Base-by-base conservation (phyloP, 2,888 invertebrate species). In the Lasioglossum marginatum region DNA sequence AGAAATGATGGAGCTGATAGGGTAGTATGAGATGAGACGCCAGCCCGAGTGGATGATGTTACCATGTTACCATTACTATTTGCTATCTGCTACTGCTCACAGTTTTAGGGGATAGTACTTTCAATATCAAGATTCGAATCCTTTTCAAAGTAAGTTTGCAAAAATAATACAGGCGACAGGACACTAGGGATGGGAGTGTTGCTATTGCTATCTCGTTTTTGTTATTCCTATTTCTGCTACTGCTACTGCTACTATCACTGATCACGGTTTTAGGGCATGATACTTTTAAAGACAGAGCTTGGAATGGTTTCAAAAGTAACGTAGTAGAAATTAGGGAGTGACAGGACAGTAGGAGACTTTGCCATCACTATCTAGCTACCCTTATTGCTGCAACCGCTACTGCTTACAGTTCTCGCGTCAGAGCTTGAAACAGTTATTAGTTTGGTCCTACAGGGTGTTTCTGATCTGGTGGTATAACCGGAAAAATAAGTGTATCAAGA, bases 271-370 rank as follows among this genome's bases (percentile, higher is more conserved):
- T 74, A 31, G 52, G 52, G 52, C 10, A 57, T n/a, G n/a, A n/a
- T n/a, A 57, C 52, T 57, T n/a, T 57, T n/a, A 57, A 57, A n/a
- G 52, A n/a, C n/a, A n/a, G 52, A 10, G 3, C n/a, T 57, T 57
- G n/a, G n/a, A 23, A 52, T 3, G 23, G 23, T 57, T 57, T n/a
- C 10, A n/a, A 57, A 57, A n/a, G 70, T 75, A 75, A 85, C 80
- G 77, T 31, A 34, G 45, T 23, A 63, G n/a, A 23, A 63, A 3
- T n/a, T 23, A 0, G 10, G 95, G 82, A 43, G 96, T 52, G 70
- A 75, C 57, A 14, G 70, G 78, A 57, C 52, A 48, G 79, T 40
- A 77, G 73, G 68, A 63, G 78, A 84, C 60, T 27, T 31, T 63
- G 63, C 63, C 31, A 34, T 34, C 66, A 8, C 66, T 63, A 63